phyloP scores from a whole-genome alignment of 2,797 vertebrate species.

The Manis pentadactyla region DNA sequence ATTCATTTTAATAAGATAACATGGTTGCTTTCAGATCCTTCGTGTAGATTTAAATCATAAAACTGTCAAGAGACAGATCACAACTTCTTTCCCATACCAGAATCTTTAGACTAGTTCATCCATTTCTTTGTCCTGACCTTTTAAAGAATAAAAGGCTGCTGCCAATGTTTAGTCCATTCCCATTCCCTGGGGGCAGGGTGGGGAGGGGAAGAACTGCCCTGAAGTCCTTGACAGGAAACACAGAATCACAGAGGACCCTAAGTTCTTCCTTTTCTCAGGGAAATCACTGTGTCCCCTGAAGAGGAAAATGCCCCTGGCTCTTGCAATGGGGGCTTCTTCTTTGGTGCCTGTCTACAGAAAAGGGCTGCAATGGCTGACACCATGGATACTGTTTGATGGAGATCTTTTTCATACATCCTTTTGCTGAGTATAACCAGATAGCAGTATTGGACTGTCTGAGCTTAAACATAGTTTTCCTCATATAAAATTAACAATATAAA shows the following conservation, averaged over 20 bases:
- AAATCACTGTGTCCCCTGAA: not conserved
- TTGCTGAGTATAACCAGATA: not conserved
- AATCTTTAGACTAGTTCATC: not conserved
- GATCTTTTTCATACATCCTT: not conserved
- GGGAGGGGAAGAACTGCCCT: not conserved
- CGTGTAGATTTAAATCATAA: constrained; percentile 50
- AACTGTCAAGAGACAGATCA: not conserved
- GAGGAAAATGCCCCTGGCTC: not conserved
- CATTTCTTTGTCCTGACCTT: constrained; percentile 1
- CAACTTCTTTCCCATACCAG: not conserved
- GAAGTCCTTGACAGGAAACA: not conserved
- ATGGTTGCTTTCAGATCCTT: not conserved
- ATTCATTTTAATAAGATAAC: constrained; percentile 39
- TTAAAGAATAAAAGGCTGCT: not conserved
- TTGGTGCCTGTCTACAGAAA: not conserved
- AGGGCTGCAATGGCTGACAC: not conserved
- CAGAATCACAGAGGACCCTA: not conserved
- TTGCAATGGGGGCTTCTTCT: not conserved
- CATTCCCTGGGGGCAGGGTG: not conserved
- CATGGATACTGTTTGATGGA: not conserved
- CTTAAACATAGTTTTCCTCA: not conserved
- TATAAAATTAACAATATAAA: not conserved
- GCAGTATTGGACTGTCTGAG: not conserved
- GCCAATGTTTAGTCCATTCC: not conserved
- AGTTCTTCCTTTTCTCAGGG: not conserved